Base-by-base conservation (phyloP, 2,888 invertebrate species). In the Patella ulyssiponensis region DNA sequence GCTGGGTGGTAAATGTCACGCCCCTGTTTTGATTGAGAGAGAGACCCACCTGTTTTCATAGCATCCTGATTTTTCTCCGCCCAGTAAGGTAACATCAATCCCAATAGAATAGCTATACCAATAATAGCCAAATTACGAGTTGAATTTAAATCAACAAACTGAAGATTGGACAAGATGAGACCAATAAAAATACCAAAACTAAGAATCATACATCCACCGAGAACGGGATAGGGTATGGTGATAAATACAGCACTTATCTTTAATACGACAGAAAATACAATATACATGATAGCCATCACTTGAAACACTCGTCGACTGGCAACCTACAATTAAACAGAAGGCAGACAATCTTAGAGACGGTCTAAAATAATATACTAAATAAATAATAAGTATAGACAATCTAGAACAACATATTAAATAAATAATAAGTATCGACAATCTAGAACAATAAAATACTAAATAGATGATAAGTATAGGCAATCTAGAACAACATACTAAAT, bases 101-200 rank as follows among this genome's bases (percentile, higher is more conserved):
- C 96, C 86, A 96, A 95, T 92, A 97, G 96, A 80, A 97, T 93
- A 7, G 97, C 96, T 87, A 97, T 94, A 20, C 97, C 97, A 54
- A 97, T 93, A 85, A 97, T 96, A 91, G 83, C 96, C 72, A 97
- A 93, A 92, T 97, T 97, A 75, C 97, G 93, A 0, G 96, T 94
- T 54, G 96, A 96, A 89, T 95, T 95, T 82, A 97, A 92, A 88
- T 97, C 94, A 69, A 97, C 94, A 73, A 82, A 84, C 75, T 86
- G 86, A 0, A 88, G 79, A 23, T 83, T 86, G 15, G 87, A 84
- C n/a, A 88, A 69, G 3, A 87, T 88, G 2, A 89, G 82, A 9
- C 86, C 82, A 12, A 85, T 74, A 52, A 89, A 81, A 58, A 87
- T 82, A 20, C 89, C 88, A 74, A 87, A 86, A 3, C 87, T 79